Evolutionary conservation across 2,797 vertebrate species (phyloP), one percentile per base, ranked within the genome.

Genomic region (Syngnathus rostellatus): DNA sequence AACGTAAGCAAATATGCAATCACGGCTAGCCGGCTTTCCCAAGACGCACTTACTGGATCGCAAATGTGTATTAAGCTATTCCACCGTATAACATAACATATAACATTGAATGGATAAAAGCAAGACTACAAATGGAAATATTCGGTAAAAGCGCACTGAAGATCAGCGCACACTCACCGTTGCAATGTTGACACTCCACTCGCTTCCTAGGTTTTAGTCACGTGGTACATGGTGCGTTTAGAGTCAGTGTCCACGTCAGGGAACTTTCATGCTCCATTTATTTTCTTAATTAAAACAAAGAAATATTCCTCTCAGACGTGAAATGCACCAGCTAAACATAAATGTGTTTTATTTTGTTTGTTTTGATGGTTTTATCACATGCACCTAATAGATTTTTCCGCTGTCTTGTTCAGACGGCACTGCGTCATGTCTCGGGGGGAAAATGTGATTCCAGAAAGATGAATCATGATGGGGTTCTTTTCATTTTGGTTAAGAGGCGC

Each of bases 191-290:
- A 82, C 73, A 72, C 7, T 68, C 31, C 9, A 54, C 0, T 41
- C 37, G 62, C 73, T 88, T 89, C 88, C 87, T 72, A 77, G 50
- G 62, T 76, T 51, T 25, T 3, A 8, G 72, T 85, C 88, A 90
- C 83, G 77, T 90, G 87, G 37, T 66, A 1, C 5, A 0, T 1
- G 78, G 14, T 1, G 59, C 77, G 67, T 83, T 84, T 54, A 66
- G 1, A 0, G 68, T 11, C 51, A 0, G 19, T 1, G 23, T 10
- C 12, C 11, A 48, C 71, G 62, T 23, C 1, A 19, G 58, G 58
- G 59, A 67, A 3, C 2, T 68, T 74, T 68, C 0, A 11, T 0
- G 0, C 11, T 6, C 54, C 37, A 6, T 31, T 1, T 7, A n/a
- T 54, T 17, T 16, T 14, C 58, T 17, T 5, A 41, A 21, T 6